A percentile compares a stretch with the other conserved stretches of the same genome.
phyloP scores from a whole-genome alignment of 2,888 invertebrate species.

The Xanthia icteritia region DNA sequence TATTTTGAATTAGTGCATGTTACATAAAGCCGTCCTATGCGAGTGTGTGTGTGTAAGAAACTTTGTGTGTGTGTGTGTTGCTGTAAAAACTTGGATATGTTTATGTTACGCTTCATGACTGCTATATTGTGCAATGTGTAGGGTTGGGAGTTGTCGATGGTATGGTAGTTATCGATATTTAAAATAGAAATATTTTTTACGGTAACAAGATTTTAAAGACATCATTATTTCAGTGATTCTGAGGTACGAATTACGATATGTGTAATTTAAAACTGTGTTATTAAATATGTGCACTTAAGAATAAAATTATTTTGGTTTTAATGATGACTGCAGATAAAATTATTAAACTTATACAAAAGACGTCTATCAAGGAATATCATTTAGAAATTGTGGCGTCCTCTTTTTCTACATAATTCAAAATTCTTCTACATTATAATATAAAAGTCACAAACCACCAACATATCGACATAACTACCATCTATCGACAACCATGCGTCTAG shows the following conservation, averaged over 20 bases:
- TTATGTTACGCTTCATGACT: slow-evolving; percentile 79
- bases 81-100: slow-evolving; percentile 71
- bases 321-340: background rate
- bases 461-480: slow-evolving; percentile 26
- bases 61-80: slow-evolving; percentile 47
- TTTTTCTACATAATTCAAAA: background rate
- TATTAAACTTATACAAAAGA: background rate
- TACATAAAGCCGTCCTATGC: slow-evolving; percentile 62
- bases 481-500: slow-evolving; percentile 6
- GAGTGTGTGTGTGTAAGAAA: slow-evolving; percentile 38
- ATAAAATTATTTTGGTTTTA: background rate
- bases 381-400: too few species aligned
- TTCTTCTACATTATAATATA: background rate
- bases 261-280: background rate
- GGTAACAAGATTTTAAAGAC: background rate
- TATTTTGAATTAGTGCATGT: slow-evolving; percentile 62
- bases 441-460: background rate
- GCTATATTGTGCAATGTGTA: slow-evolving; percentile 80
- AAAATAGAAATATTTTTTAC: background rate
- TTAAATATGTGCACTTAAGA: background rate
- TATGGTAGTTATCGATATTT: slow-evolving; percentile 19
- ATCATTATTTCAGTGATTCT: background rate
- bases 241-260: background rate
- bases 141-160: slow-evolving; percentile 67
- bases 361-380: background rate